These are phyloP conservation scores for Euplagia quadripunctaria DNA, from an alignment of 2,888 invertebrate species.

Conservation along the genomic window DNA sequence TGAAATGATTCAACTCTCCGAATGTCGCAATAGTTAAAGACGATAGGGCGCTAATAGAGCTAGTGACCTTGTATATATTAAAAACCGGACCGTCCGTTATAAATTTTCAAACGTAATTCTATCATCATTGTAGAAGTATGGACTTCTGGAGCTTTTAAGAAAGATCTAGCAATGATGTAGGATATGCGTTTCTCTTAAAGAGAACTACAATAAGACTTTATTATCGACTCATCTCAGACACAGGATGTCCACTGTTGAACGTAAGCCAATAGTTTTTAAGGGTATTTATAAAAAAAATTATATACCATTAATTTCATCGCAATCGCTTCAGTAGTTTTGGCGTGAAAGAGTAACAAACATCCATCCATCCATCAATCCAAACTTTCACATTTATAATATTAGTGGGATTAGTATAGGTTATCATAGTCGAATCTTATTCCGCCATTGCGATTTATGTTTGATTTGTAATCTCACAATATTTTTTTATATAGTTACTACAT, in stretches of 20 bases:
- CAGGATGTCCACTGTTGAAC: background rate
- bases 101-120: background rate
- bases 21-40: conserved; percentile 3
- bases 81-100: background rate
- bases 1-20: conserved; percentile 5
- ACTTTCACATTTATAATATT: too few relatives aligned
- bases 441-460: too few relatives aligned
- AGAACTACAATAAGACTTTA: background rate
- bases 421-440: too few relatives aligned
- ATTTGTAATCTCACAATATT: too few relatives aligned
- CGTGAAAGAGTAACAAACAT: too few relatives aligned
- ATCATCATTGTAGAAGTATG: background rate
- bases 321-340: too few relatives aligned
- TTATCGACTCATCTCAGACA: background rate
- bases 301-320: too few relatives aligned
- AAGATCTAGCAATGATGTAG: background rate
- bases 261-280: background rate
- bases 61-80: conserved; percentile 1
- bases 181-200: background rate
- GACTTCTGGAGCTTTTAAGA: background rate
- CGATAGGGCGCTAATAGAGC: background rate
- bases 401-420: too few relatives aligned
- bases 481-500: too few relatives aligned
- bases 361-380: too few relatives aligned
- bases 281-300: too few relatives aligned